These are phyloP conservation scores for Menidia menidia DNA, from an alignment of 2,797 vertebrate genomes.

Conservation along the genomic window DNA sequence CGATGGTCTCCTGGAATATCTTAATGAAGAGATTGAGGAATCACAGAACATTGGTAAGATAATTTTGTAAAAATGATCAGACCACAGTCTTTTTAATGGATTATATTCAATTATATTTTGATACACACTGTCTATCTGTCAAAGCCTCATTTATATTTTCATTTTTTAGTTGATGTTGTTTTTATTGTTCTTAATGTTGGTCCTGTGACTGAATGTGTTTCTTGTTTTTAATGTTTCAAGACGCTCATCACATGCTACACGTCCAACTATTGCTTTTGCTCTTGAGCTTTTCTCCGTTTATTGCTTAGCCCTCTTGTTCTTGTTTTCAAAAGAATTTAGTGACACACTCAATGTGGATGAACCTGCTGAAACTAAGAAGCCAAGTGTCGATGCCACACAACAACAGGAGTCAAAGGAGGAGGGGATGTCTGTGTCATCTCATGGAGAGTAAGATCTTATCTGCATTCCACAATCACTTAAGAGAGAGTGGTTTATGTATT, in stretches of 20 bases:
- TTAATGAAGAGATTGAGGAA: slow-evolving; percentile 89
- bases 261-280: slow-evolving; percentile 16
- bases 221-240: slow-evolving; percentile 27
- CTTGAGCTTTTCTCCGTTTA: neutral
- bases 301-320: neutral
- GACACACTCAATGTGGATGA: slow-evolving; percentile 36
- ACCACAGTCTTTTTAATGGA: no score
- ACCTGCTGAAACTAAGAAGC: slow-evolving; percentile 20
- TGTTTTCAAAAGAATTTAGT: slow-evolving; percentile 58
- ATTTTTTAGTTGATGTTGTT: no score
- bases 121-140: neutral
- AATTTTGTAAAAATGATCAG: neutral
- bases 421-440: slow-evolving; percentile 57
- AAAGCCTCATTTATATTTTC: neutral
- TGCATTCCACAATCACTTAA: neutral
- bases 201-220: slow-evolving; percentile 18
- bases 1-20: slow-evolving; percentile 94
- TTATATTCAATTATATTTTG: neutral
- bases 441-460: slow-evolving; percentile 69
- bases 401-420: slow-evolving; percentile 54
- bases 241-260: slow-evolving; percentile 13
- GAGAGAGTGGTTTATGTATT: neutral
- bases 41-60: slow-evolving; percentile 83
- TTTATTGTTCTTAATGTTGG: neutral
- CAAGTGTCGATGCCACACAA: slow-evolving; percentile 50